Evolutionary conservation across 2,113 vertebrate species (phyloP).

Genomic region (Sterna hirundo): DNA sequence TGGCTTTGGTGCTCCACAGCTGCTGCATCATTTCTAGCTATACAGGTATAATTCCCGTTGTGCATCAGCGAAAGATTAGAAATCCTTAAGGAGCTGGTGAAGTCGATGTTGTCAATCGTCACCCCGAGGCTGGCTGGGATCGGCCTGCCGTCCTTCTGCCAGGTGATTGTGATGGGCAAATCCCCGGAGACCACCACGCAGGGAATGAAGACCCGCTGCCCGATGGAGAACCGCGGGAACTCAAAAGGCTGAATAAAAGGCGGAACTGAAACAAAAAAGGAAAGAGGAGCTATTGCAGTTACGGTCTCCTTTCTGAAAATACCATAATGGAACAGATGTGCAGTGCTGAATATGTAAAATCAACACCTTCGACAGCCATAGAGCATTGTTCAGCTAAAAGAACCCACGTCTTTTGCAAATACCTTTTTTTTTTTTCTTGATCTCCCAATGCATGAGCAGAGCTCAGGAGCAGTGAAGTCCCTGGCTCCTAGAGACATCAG

Average conservation of each 20-base stretch:
- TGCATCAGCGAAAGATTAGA: constrained; percentile 96
- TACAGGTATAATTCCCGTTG: constrained; percentile 98
- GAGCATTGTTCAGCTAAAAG: background rate
- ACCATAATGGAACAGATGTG: background rate
- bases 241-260: constrained; percentile 98
- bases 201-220: constrained; percentile 96
- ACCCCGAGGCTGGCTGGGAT: constrained; percentile 93
- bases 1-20: constrained; percentile 96
- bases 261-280: constrained; percentile 80
- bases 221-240: constrained; percentile 95
- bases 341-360: background rate
- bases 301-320: accelerated
- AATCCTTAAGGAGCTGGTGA: constrained; percentile 95
- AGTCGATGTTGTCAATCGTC: constrained; percentile 98
- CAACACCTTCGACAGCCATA: background rate
- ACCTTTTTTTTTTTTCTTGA: background rate
- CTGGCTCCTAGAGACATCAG: background rate
- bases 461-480: background rate
- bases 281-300: background rate
- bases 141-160: constrained; percentile 95
- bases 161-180: constrained; percentile 96
- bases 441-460: background rate
- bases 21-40: constrained; percentile 94
- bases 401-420: background rate
- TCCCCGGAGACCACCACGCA: constrained; percentile 98